Evolutionary conservation across 1,140 invertebrate species (phyloP).

Genomic region (Stegodyphus dumicola): DNA sequence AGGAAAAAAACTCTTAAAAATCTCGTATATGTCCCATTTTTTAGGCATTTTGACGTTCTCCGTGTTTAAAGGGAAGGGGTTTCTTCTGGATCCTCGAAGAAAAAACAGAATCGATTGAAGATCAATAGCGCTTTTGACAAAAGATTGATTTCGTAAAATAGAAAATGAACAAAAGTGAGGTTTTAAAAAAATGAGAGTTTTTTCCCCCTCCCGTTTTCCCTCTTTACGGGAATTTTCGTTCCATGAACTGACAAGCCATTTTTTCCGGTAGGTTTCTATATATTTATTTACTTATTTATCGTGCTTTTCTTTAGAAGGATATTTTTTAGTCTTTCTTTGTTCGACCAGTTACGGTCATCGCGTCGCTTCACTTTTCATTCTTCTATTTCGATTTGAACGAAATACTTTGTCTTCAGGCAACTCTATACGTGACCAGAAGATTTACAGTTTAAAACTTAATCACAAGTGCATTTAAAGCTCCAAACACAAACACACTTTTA

Average conservation of each 20-base stretch:
- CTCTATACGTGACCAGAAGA: not conserved
- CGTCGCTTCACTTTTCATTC: not conserved
- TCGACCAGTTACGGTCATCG: not conserved
- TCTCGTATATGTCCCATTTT: conserved; percentile 33
- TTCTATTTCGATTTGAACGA: not conserved
- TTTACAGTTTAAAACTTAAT: too few species aligned
- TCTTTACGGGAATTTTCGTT: conserved; percentile 14
- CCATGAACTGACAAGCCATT: conserved; percentile 35
- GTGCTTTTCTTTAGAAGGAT: not conserved
- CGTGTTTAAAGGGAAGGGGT: not conserved
- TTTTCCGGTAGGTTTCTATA: conserved; percentile 21
- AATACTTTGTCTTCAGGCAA: not conserved
- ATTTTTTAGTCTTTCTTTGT: too few species aligned
- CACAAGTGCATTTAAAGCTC: too few species aligned
- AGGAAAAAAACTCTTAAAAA: conserved; percentile 31
- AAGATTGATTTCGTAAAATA: conserved; percentile 39
- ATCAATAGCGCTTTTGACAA: conserved; percentile 44
- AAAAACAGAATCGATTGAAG: conserved; percentile 29
- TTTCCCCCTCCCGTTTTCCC: not conserved
- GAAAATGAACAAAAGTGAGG: conserved; percentile 23
- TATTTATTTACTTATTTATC: conserved; percentile 33
- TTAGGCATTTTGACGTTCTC: conserved; percentile 30
- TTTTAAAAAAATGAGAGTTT: not conserved
- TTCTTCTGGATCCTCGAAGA: not conserved
- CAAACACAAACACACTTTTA: too few species aligned